phyloP scores from a whole-genome alignment of 2,888 invertebrate genomes.

The Lasioglossum calceatum region DNA sequence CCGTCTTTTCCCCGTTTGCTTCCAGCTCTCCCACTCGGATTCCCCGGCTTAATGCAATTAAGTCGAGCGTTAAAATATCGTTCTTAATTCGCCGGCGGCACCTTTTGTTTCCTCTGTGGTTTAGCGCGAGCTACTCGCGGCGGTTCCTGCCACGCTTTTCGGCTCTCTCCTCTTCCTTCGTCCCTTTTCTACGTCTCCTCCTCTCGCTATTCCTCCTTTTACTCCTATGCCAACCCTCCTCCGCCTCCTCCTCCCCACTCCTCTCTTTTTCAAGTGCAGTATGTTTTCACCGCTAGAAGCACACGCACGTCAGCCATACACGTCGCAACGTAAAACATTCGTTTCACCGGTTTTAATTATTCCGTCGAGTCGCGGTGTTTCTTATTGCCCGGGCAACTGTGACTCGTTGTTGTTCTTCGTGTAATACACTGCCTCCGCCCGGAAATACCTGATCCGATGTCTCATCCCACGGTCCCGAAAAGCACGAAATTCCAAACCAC shows the following conservation, averaged over 20 bases:
- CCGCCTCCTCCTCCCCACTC: background rate
- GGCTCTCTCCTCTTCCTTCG: background rate
- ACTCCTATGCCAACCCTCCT: background rate
- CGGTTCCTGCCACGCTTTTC: conserved; percentile 34
- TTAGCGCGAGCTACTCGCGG: conserved; percentile 61
- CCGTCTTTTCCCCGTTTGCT: conserved; percentile 24
- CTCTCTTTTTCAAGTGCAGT: conserved; percentile 50
- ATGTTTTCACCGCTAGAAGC: conserved; percentile 48
- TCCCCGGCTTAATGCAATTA: conserved; percentile 77
- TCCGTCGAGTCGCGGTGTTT: conserved; percentile 23
- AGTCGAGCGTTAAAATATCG: conserved; percentile 80
- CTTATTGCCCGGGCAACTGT: conserved; percentile 6
- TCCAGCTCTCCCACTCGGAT: conserved; percentile 45
- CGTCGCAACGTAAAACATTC: conserved; percentile 31
- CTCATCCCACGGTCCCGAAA: background rate
- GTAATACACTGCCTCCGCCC: background rate
- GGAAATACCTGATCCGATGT: background rate
- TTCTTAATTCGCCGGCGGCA: conserved; percentile 78
- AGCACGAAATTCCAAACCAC: background rate
- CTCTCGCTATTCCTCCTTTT: background rate
- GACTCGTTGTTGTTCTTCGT: conserved; percentile 16
- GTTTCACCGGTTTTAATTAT: conserved; percentile 60
- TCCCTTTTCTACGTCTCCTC: background rate
- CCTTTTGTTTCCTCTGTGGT: conserved; percentile 75
- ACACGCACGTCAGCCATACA: conserved; percentile 35